phyloP scores from a whole-genome alignment of 2,888 invertebrate species.

The Macropis europaea region DNA sequence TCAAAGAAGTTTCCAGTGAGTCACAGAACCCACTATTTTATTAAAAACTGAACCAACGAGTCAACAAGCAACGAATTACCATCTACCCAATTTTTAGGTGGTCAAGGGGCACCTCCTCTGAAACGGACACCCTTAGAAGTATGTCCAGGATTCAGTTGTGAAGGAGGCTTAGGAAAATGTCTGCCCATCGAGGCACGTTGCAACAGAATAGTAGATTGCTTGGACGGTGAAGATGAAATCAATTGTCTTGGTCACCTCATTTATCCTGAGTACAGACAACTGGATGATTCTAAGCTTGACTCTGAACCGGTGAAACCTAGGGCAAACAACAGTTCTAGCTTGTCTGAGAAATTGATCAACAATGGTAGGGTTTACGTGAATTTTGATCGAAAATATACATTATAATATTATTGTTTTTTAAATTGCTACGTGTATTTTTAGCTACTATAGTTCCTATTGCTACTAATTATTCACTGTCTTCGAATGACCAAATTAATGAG shows the following conservation, averaged over 20 bases:
- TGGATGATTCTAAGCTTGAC: background rate
- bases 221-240: constrained; percentile 90
- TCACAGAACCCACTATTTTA: background rate
- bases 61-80: too few relatives aligned
- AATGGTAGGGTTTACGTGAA: background rate
- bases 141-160: constrained; percentile 89
- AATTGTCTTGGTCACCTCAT: constrained; percentile 81
- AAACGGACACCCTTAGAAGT: constrained; percentile 80
- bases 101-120: background rate
- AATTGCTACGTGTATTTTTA: background rate
- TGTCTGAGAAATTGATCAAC: background rate
- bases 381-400: rapidly evolving
- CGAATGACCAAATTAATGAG: background rate
- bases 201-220: constrained; percentile 88
- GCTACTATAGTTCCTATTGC: background rate
- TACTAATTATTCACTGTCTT: background rate
- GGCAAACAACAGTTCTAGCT: background rate
- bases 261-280: background rate
- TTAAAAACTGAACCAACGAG: background rate
- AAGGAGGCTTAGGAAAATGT: constrained; percentile 85
- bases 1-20: constrained; percentile 84
- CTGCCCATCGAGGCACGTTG: constrained; percentile 85
- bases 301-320: background rate
- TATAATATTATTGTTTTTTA: background rate
- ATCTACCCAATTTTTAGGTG: constrained; percentile 1